phyloP scores from a whole-genome alignment of 1,140 invertebrate species.

The Alviniconcha marisindica region DNA sequence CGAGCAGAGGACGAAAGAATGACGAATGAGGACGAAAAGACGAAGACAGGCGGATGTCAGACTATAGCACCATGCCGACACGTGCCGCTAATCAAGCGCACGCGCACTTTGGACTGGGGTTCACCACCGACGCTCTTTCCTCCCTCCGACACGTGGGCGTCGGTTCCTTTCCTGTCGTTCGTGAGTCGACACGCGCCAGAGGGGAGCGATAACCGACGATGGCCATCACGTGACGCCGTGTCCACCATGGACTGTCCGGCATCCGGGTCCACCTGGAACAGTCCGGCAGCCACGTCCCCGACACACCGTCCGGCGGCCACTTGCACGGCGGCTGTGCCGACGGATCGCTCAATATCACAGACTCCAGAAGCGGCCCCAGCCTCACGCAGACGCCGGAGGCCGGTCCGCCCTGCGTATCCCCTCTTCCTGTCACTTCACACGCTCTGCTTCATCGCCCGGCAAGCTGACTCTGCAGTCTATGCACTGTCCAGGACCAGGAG shows the following conservation, averaged over 20 bases:
- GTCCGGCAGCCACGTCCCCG: not conserved
- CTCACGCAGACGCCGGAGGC: not conserved
- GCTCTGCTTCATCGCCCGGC: too few species aligned
- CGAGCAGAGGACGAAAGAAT: not conserved
- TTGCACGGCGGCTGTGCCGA: not conserved
- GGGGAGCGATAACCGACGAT: not conserved
- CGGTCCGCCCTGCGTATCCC: not conserved
- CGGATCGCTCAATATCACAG: conserved; percentile 12
- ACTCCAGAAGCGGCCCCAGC: not conserved
- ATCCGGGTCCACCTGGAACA: not conserved
- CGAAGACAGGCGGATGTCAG: not conserved
- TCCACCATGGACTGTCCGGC: not conserved
- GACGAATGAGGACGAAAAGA: not conserved
- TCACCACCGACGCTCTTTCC: not conserved
- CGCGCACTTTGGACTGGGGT: not conserved
- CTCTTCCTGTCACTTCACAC: not conserved
- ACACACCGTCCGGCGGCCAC: not conserved
- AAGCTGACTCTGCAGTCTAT: not conserved
- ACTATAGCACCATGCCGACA: conserved; percentile 19
- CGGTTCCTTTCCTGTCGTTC: too few species aligned
- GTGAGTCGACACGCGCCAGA: not conserved
- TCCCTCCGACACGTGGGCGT: not conserved
- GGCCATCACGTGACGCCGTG: not conserved
- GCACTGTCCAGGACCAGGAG: not conserved
- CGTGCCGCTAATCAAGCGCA: not conserved